Evolutionary conservation across 2,797 vertebrate genomes (phyloP), one percentile per base, ranked within the genome.

Genomic region (Staurois parvus): DNA sequence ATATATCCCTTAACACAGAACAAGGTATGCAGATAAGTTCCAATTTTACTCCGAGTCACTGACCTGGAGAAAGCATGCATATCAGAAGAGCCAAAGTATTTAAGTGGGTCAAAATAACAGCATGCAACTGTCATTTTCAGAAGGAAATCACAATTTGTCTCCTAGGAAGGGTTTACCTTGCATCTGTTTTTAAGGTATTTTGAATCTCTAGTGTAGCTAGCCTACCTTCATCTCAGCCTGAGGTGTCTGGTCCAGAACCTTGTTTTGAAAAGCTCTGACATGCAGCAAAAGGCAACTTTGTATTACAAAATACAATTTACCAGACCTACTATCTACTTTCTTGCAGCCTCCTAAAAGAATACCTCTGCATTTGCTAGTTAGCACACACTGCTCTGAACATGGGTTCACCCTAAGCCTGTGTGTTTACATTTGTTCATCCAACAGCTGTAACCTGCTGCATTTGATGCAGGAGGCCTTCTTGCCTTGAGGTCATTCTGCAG

Each of bases 381-480:
- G 62, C 64, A 70, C 78, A 34, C 69, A 21, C 32, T 45, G 28
- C 29, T 69, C 10, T 30, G 11, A 52, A 69, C 42, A 68, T 15
- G 40, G 40, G 40, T 40, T 79, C 9, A 32, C 69, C 45, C 29
- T 56, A n/a, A 32, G 48, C 79, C 68, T 24, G 13, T 72, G 78
- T 70, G 64, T 69, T 70, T 80, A 70, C 45, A 72, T 81, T 81
- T 72, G 24, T 26, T 72, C 37, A 72, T 42, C n/a, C 34, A 72
- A 40, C 13, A n/a, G 64, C 10, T 79, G 8, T 21, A 48, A 21
- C 64, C 0, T 26, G 12, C 26, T 26, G 40, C 45, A n/a, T 52
- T 17, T 64, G 42, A 30, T 30, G 24, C 42, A 42, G 15, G 15
- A 24, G 13, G 32, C 21, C 4, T 19, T 52, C 62, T 79, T 45